These are phyloP conservation scores for Bovichtus variegatus DNA, from an alignment of 2,797 vertebrate genomes.

Conservation along the genomic window DNA sequence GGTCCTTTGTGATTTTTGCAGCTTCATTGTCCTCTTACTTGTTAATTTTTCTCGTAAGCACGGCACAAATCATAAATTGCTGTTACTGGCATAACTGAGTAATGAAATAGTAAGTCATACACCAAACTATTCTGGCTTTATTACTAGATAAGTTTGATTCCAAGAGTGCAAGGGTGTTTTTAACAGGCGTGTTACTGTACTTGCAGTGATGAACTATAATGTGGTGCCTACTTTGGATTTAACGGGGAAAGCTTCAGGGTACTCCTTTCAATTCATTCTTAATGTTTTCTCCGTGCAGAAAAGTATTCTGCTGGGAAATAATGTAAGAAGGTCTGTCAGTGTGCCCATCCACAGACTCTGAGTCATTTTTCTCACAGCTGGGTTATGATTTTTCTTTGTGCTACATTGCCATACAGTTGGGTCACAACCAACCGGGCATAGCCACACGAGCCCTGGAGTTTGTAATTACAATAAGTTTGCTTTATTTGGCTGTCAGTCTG, in stretches of 20 bases:
- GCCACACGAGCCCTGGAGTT: slow-evolving; percentile 28
- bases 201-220: slow-evolving; percentile 21
- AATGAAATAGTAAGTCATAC: slow-evolving; percentile 18
- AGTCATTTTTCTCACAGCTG: slow-evolving; percentile 64
- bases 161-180: slow-evolving; percentile 31
- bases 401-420: slow-evolving; percentile 43
- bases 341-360: slow-evolving; percentile 63
- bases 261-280: slow-evolving; percentile 36
- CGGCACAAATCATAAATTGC: not conserved
- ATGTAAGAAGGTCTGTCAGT: slow-evolving; percentile 43
- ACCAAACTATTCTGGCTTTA: slow-evolving; percentile 17
- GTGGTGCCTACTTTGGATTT: slow-evolving; percentile 5
- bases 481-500: not conserved
- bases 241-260: slow-evolving; percentile 34
- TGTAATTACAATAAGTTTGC: slow-evolving; percentile 9
- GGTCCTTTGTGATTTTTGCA: slow-evolving; percentile 10
- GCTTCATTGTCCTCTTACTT: not conserved
- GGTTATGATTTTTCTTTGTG: slow-evolving; percentile 19
- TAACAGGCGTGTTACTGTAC: slow-evolving; percentile 46
- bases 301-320: slow-evolving; percentile 70
- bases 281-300: slow-evolving; percentile 61
- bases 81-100: slow-evolving; percentile 54
- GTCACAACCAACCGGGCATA: slow-evolving; percentile 22
- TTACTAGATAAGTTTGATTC: slow-evolving; percentile 32
- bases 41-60: slow-evolving; percentile 28